A percentile compares a stretch with the other conserved stretches of the same genome.
Conservation (phyloP, 2,113 vertebrate genomes). For the Zosterops hypoxanthus region DNA sequence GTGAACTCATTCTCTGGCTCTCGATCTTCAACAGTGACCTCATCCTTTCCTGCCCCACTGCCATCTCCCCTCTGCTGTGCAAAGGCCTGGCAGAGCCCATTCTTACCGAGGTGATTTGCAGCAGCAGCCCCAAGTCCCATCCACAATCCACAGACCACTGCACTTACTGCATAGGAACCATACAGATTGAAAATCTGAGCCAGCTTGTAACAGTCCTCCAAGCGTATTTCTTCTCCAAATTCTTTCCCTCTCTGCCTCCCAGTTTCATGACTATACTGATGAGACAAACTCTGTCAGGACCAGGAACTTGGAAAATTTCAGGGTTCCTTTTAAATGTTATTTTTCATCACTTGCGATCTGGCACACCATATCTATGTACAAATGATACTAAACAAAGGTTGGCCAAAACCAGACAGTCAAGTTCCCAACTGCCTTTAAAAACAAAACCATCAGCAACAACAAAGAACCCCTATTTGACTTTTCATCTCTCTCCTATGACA, state of each 20-base stretch:
- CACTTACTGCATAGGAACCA: background rate
- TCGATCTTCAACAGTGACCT: fast-evolving
- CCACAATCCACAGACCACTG: background rate
- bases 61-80: background rate
- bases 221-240: background rate
- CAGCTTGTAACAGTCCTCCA: background rate
- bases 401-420: background rate
- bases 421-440: background rate
- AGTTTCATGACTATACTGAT: background rate
- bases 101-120: background rate
- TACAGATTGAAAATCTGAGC: background rate
- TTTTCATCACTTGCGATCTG: background rate
- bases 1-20: background rate
- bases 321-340: background rate
- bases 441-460: background rate
- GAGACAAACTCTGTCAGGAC: background rate
- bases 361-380: background rate
- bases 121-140: background rate
- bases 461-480: background rate
- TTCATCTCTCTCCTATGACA: background rate
- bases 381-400: background rate
- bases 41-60: background rate
- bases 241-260: background rate
- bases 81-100: background rate
- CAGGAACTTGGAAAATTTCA: background rate